Conservation (phyloP, 2,797 vertebrate species). For the Rhinophrynus dorsalis region DNA sequence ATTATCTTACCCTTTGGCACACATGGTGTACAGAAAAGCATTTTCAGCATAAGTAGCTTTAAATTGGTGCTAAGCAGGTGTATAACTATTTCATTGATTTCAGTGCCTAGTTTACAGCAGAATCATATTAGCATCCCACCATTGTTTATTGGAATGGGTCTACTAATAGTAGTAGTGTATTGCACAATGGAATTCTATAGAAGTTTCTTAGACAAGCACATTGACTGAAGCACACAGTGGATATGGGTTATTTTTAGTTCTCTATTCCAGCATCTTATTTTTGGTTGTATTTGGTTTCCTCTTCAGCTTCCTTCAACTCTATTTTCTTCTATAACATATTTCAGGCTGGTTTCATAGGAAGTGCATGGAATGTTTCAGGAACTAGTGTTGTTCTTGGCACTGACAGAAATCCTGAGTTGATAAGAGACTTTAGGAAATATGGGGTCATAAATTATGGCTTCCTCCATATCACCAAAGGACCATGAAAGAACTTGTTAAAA, state of each 20-base stretch:
- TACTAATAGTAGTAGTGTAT: background rate
- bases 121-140: no score
- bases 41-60: no score
- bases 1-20: no score
- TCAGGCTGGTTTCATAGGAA: conserved; percentile 64
- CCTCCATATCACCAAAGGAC: conserved; percentile 46
- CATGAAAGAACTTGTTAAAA: conserved; percentile 22
- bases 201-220: background rate
- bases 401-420: conserved; percentile 61
- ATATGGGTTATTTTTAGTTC: conserved; percentile 75
- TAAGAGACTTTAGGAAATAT: conserved; percentile 61
- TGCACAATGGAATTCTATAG: background rate
- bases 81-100: no score
- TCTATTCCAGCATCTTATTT: conserved; percentile 74
- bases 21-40: no score
- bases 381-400: conserved; percentile 62
- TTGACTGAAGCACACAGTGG: conserved; percentile 37
- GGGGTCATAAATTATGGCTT: conserved; percentile 50
- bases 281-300: conserved; percentile 71
- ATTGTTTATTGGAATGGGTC: no score
- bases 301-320: conserved; percentile 69
- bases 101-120: no score
- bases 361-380: conserved; percentile 61
- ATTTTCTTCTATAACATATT: conserved; percentile 62
- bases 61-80: no score